phyloP scores from a whole-genome alignment of 1,140 invertebrate species.

The Campoletis sonorensis region DNA sequence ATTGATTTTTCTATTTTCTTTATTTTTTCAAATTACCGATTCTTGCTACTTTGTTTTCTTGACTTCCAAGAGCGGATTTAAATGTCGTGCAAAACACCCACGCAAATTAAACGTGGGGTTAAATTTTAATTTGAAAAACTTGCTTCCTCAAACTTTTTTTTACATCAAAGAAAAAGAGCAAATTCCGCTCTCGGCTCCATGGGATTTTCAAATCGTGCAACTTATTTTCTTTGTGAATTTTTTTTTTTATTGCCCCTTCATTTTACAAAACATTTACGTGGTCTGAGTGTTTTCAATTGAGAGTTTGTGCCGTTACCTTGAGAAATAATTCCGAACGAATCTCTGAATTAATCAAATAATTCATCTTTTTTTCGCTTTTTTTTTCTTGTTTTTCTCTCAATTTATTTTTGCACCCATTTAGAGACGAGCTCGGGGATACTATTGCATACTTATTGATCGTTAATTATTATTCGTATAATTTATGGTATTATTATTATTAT shows the following conservation, averaged over 20 bases:
- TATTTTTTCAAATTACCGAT: constrained; percentile 45
- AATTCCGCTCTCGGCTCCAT: constrained; percentile 54
- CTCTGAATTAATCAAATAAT: background rate
- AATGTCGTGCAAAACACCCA: background rate
- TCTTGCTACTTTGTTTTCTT: constrained; percentile 6
- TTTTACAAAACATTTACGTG: constrained; percentile 75
- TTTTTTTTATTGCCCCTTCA: constrained; percentile 64
- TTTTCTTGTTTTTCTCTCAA: too few relatives aligned
- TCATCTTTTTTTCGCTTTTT: constrained; percentile 26
- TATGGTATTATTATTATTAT: background rate
- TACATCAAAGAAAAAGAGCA: too few relatives aligned
- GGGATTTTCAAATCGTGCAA: constrained; percentile 46
- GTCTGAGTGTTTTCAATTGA: constrained; percentile 67
- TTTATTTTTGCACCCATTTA: background rate
- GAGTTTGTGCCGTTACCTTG: constrained; percentile 55
- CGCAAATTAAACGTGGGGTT: too few relatives aligned
- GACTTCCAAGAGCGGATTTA: constrained; percentile 5
- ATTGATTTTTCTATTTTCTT: constrained; percentile 9
- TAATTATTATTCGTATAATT: constrained; percentile 12
- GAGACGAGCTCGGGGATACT: constrained; percentile 1
- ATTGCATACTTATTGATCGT: constrained; percentile 6
- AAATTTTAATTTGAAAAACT: background rate
- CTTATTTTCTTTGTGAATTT: constrained; percentile 49
- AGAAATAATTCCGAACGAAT: constrained; percentile 42
- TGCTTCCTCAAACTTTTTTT: background rate